A percentile compares a stretch with the other conserved stretches of the same genome.
phyloP scores from a whole-genome alignment of 2,113 vertebrate genomes.

The Microcebus griseorufus region DNA sequence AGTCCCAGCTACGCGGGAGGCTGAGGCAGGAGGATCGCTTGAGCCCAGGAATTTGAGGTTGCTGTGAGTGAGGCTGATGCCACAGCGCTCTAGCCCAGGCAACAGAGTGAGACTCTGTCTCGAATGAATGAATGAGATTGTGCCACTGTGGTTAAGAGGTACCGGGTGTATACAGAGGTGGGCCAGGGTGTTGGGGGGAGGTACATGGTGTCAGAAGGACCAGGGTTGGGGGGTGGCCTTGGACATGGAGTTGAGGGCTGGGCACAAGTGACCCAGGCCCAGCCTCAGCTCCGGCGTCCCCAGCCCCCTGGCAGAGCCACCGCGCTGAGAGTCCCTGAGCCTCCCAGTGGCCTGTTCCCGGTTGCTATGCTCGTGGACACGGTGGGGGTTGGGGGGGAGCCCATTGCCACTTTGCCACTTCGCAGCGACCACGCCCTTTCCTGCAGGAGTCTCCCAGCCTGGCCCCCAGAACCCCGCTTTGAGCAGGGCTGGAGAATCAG shows the following conservation, averaged over 20 bases:
- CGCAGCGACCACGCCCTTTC: neutral
- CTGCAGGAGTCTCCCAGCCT: neutral
- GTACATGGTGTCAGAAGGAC: accelerated
- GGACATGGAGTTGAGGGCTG: neutral
- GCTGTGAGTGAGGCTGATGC: too few relatives aligned
- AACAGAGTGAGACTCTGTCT: too few relatives aligned
- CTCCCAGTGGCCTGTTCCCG: neutral
- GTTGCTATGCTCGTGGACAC: neutral
- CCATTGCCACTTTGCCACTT: neutral
- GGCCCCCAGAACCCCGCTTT: neutral
- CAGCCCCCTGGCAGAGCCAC: neutral
- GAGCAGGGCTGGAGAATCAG: neutral
- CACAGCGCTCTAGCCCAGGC: too few relatives aligned
- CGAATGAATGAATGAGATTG: too few relatives aligned
- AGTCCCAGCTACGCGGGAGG: too few relatives aligned
- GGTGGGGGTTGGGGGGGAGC: neutral
- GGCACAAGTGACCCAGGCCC: neutral
- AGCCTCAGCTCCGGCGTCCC: neutral
- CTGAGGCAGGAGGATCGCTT: too few relatives aligned
- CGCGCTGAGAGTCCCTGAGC: neutral
- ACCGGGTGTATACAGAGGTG: too few relatives aligned
- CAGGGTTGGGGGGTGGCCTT: too few relatives aligned
- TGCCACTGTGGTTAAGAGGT: neutral
- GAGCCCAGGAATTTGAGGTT: too few relatives aligned
- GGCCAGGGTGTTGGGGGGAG: neutral